These are phyloP conservation scores for Hybognathus amarus DNA, from an alignment of 2,797 vertebrate genomes.

Conservation along the genomic window DNA sequence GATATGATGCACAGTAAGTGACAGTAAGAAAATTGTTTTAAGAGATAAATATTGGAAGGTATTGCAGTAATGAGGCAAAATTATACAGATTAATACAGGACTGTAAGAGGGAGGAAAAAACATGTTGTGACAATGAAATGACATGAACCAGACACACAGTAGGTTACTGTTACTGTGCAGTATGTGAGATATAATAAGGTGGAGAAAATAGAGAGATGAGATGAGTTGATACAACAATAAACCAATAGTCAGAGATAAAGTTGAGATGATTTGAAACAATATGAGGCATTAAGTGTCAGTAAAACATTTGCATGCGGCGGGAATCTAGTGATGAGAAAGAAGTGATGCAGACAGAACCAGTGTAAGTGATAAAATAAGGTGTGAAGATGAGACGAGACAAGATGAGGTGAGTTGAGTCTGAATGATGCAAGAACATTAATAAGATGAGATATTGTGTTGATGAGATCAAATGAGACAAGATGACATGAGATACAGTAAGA, in stretches of 20 bases:
- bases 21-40: neutral
- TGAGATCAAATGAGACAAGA: neutral
- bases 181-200: too few relatives aligned
- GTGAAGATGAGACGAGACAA: neutral
- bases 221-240: neutral
- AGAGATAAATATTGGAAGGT: neutral
- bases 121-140: neutral
- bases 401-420: neutral
- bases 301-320: neutral
- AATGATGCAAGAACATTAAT: neutral
- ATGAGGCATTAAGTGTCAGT: neutral
- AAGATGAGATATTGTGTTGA: neutral
- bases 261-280: neutral
- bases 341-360: neutral
- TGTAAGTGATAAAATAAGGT: neutral
- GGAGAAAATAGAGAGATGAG: neutral
- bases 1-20: neutral
- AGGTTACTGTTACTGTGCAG: neutral
- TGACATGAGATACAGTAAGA: neutral
- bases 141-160: neutral
- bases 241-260: neutral
- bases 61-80: neutral
- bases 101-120: neutral
- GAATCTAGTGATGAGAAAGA: neutral
- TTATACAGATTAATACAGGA: constrained; percentile 1